phyloP scores from a whole-genome alignment of 2,888 invertebrate genomes.

The Cheilosia soror region DNA sequence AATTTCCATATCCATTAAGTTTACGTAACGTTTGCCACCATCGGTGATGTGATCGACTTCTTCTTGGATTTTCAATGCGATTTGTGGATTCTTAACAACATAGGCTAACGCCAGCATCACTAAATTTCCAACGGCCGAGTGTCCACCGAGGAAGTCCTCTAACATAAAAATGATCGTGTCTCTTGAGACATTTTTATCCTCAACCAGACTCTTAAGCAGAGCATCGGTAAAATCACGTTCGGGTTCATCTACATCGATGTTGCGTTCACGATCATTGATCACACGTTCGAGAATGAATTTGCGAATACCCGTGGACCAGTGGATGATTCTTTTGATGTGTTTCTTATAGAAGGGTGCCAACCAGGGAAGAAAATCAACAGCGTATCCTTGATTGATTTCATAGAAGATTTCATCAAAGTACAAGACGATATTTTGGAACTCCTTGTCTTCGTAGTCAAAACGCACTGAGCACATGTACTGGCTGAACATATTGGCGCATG shows the following conservation, averaged over 20 bases:
- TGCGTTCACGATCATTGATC: constrained; percentile 84
- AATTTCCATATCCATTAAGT: constrained; percentile 87
- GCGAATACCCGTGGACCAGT: constrained; percentile 89
- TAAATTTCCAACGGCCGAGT: constrained; percentile 93
- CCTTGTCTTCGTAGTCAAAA: constrained; percentile 88
- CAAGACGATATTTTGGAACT: constrained; percentile 88
- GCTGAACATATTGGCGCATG: constrained; percentile 93
- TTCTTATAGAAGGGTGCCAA: constrained; percentile 89
- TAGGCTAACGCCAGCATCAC: constrained; percentile 90
- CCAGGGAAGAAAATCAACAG: constrained; percentile 94
- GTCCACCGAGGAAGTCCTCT: constrained; percentile 94
- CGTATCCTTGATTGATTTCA: constrained; percentile 95
- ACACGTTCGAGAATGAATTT: constrained; percentile 90
- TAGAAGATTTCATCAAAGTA: constrained; percentile 94
- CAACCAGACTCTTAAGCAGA: constrained; percentile 88
- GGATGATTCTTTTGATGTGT: constrained; percentile 88
- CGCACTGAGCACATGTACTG: constrained; percentile 94
- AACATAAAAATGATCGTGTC: constrained; percentile 92
- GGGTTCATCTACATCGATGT: constrained; percentile 85
- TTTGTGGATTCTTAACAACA: constrained; percentile 87
- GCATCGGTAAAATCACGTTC: constrained; percentile 93
- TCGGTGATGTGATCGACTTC: constrained; percentile 88
- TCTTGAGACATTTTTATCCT: constrained; percentile 87
- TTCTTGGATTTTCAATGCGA: constrained; percentile 87
- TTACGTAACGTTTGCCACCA: constrained; percentile 84